phyloP scores from a whole-genome alignment of 1,140 invertebrate genomes.

The Belonocnema kinseyi region DNA sequence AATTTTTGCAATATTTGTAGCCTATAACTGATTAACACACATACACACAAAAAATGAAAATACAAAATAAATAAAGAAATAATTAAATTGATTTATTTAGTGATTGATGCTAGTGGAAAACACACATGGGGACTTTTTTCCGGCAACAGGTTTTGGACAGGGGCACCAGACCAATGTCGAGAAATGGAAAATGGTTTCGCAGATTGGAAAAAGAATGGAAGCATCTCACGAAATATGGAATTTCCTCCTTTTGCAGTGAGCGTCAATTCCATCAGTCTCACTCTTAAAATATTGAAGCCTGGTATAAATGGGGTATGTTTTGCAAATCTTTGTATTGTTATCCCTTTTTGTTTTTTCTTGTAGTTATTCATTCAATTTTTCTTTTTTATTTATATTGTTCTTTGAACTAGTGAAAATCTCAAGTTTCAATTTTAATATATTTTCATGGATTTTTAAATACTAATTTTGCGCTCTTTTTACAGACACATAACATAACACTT shows the following conservation, averaged over 20 bases:
- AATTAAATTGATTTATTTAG: conserved; percentile 51
- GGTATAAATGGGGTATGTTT: conserved; percentile 45
- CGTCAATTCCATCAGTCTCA: conserved; percentile 51
- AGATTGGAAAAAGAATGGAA: conserved; percentile 20
- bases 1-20: neutral
- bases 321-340: neutral
- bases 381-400: conserved; percentile 20
- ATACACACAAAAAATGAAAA: neutral
- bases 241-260: conserved; percentile 54
- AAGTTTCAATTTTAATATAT: too few species aligned
- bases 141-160: conserved; percentile 66
- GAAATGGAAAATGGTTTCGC: conserved; percentile 50
- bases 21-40: neutral
- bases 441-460: neutral
- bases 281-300: conserved; percentile 40
- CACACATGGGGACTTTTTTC: conserved; percentile 62
- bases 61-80: neutral
- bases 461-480: conserved; percentile 32
- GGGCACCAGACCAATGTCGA: conserved; percentile 63
- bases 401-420: too few species aligned
- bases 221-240: conserved; percentile 20
- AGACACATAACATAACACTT: conserved; percentile 60
- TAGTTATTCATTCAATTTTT: neutral
- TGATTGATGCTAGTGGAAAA: conserved; percentile 67
- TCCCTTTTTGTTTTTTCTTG: neutral